A percentile compares a stretch with the other conserved stretches of the same genome.
These are phyloP conservation scores for Gallinago solitaria DNA, from an alignment of 2,797 vertebrate genomes.

Conservation along the genomic window DNA sequence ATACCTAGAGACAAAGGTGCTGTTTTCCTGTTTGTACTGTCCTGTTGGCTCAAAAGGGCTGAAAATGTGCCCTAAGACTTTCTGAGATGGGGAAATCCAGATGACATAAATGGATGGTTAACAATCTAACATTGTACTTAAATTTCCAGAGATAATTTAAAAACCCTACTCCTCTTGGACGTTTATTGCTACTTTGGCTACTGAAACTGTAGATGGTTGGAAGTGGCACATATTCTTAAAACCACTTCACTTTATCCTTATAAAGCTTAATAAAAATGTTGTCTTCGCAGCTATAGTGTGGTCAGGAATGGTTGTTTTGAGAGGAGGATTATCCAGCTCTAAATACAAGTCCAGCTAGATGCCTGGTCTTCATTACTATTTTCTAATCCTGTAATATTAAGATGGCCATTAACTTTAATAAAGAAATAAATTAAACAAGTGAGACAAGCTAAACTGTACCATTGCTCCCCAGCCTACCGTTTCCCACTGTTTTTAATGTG, in stretches of 20 bases:
- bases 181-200: neutral
- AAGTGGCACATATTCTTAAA: neutral
- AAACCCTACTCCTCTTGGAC: neutral
- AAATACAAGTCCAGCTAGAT: neutral
- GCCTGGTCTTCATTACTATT: neutral
- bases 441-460: neutral
- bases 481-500: neutral
- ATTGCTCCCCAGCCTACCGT: neutral
- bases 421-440: slow-evolving; percentile 8
- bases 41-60: neutral
- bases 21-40: neutral
- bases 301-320: neutral
- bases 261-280: neutral
- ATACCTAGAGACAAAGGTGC: neutral
- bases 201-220: neutral
- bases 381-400: neutral
- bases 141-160: neutral
- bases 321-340: neutral
- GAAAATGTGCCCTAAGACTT: neutral
- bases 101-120: neutral
- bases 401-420: neutral
- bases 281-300: neutral
- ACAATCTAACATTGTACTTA: neutral
- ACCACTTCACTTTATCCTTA: neutral
- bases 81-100: neutral